Evolutionary conservation across 2,113 vertebrate genomes (phyloP), one percentile per base, ranked within the genome.

Genomic region (Albula glossodonta): DNA sequence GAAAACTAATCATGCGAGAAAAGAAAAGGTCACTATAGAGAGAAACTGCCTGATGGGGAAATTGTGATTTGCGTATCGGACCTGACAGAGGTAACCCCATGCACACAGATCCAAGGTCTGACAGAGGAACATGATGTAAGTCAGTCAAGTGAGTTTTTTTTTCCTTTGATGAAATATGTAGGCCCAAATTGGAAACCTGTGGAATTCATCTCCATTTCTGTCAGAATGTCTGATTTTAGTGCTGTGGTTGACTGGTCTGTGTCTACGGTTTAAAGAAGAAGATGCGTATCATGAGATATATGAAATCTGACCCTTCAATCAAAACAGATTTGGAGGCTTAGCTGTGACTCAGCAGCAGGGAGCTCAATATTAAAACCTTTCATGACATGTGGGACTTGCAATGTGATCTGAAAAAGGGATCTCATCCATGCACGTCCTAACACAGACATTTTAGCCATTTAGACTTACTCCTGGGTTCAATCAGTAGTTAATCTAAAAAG

Each of bases 251-350:
- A 48, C 17, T 78, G 49, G 22, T 63, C 60, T 7, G 60, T 22
- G 41, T 48, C 78, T 49, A 19, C 41, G 60, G 66, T 78, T 51
- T 82, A 13, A 80, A 56, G 82, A 78, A 22, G 17, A 51, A 78
- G 60, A 57, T 84, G 31, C n/a, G 11, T 41, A 51, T 60, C 82
- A 50, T 41, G 78, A 57, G 60, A 86, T 78, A 80, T 19, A 17
- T 22, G 83, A 48, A 80, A 49, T 78, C 49, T 85, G 87, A 88
- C 78, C 83, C 85, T 91, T 89, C 66, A 66, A 85, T 87, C 84
- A 83, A 3, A 63, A 48, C 57, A 53, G 57, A 87, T 83, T 88
- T 63, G 51, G 52, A 56, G 60, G 70, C 81, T 51, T 41, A 50
- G 81, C 49, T 41, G 41, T 53, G 51, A 52, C 56, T 82, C 22